These are phyloP conservation scores for Latheticus oryzae DNA, from an alignment of 2,888 invertebrate genomes.

Conservation along the genomic window DNA sequence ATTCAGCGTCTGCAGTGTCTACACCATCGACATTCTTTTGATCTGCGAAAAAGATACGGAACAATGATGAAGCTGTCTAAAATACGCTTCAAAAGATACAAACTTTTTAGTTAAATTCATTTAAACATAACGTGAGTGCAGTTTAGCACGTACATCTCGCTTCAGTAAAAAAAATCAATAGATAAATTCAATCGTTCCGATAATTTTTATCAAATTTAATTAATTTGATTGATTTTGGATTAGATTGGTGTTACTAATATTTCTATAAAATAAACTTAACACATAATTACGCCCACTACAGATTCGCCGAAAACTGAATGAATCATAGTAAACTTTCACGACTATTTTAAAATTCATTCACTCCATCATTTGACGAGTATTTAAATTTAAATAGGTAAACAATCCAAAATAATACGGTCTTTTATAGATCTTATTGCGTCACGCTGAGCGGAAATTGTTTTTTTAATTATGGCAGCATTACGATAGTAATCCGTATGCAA, in stretches of 20 bases:
- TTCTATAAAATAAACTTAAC: conserved; percentile 4
- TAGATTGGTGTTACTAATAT: conserved; percentile 1
- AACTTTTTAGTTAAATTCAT: no score
- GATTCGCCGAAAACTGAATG: conserved; percentile 22
- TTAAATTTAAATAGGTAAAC: conserved; percentile 17
- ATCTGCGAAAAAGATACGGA: conserved; percentile 2
- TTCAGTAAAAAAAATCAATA: no score
- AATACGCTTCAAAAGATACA: neutral
- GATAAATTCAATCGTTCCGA: no score
- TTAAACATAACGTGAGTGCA: no score
- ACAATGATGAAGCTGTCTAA: neutral
- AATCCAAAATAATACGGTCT: conserved; percentile 4
- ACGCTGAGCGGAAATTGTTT: conserved; percentile 8
- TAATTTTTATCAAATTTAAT: no score
- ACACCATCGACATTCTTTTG: conserved; percentile 13
- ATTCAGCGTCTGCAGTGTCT: no score
- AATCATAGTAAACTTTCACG: conserved; percentile 35
- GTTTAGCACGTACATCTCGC: no score
- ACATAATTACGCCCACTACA: conserved; percentile 9
- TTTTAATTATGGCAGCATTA: conserved; percentile 7
- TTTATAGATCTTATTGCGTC: conserved; percentile 10
- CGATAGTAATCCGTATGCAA: conserved; percentile 10
- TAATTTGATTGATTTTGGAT: no score
- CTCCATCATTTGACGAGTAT: conserved; percentile 5
- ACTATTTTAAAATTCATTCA: conserved; percentile 33